A percentile compares a stretch with the other conserved stretches of the same genome.
Conservation (phyloP, 2,113 vertebrate genomes). For the Amazona vittata region DNA sequence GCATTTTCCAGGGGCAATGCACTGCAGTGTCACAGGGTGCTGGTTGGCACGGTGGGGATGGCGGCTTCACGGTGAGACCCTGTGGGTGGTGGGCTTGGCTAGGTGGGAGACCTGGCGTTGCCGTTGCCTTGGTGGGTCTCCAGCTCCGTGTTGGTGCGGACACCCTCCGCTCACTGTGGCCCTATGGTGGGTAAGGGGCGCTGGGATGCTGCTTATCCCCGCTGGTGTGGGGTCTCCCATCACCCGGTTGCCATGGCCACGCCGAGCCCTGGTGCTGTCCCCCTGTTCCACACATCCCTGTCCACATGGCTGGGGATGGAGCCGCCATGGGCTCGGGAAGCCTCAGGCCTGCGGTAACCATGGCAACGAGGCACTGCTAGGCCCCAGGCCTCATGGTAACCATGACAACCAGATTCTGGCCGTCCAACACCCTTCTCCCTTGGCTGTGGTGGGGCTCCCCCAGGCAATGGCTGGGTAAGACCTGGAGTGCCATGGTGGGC, state of each 20-base stretch:
- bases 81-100: rapidly evolving
- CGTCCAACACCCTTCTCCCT: background rate
- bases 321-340: background rate
- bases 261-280: rapidly evolving
- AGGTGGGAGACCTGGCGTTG: rapidly evolving
- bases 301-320: background rate
- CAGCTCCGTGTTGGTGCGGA: rapidly evolving
- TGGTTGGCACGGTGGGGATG: background rate
- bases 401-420: background rate
- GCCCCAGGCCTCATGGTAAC: background rate
- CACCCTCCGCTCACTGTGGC: rapidly evolving
- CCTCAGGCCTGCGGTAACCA: background rate
- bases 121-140: rapidly evolving
- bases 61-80: background rate
- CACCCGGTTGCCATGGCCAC: rapidly evolving
- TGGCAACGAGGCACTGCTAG: background rate
- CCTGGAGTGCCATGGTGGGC: background rate
- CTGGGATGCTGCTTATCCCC: background rate
- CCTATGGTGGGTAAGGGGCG: rapidly evolving
- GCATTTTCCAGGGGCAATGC: constrained; percentile 63
- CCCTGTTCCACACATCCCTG: background rate
- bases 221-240: background rate
- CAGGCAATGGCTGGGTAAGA: background rate
- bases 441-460: background rate
- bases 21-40: background rate